Evolutionary conservation across 2,888 invertebrate genomes (phyloP).

Genomic region (Heterodera filipjevi): DNA sequence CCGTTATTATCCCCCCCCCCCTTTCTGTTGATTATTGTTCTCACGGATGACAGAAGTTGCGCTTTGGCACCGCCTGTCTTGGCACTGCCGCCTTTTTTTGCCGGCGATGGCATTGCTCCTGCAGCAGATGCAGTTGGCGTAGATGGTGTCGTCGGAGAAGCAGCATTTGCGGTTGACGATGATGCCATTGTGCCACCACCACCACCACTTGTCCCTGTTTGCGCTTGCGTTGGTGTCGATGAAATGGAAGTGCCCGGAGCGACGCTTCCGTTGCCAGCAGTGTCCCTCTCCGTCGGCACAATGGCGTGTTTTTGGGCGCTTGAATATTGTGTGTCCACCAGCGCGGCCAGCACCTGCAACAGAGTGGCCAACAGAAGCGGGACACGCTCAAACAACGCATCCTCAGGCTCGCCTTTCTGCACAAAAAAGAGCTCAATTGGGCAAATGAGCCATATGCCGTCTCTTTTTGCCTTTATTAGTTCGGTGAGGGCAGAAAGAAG

Average conservation of each 20-base stretch:
- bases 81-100: neutral
- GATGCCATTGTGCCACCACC: neutral
- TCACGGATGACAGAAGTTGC: too few relatives aligned
- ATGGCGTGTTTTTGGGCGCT: slow-evolving; percentile 27
- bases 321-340: slow-evolving; percentile 48
- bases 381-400: slow-evolving; percentile 40
- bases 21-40: too few relatives aligned
- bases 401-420: slow-evolving; percentile 55
- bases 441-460: slow-evolving; percentile 6
- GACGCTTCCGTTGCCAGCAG: neutral
- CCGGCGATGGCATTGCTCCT: neutral
- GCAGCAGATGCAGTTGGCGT: neutral
- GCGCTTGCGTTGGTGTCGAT: neutral
- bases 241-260: neutral
- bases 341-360: slow-evolving; percentile 41
- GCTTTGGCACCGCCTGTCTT: neutral
- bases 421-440: neutral
- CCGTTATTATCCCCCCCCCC: too few relatives aligned
- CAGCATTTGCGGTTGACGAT: neutral
- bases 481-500: slow-evolving; percentile 55
- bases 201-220: neutral
- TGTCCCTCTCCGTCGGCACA: neutral
- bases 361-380: slow-evolving; percentile 43
- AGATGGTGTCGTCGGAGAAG: slow-evolving; percentile 4
- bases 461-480: slow-evolving; percentile 48